Evolutionary conservation across 92 coral and sea anemone genomes (phyloP).

Genomic region (Hydrozoanthus gracilis): DNA sequence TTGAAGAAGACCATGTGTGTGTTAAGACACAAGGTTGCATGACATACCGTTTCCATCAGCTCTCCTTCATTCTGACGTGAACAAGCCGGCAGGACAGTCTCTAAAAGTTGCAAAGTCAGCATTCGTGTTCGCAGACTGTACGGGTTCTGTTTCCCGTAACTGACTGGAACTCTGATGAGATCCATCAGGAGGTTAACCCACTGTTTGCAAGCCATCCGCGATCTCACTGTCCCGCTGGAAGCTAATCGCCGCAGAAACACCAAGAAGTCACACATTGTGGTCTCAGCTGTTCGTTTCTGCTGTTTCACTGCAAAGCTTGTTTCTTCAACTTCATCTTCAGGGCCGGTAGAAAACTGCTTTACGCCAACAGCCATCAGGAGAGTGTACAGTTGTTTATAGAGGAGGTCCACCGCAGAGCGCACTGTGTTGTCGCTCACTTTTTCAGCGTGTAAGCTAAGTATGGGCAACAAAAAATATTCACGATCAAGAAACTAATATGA

Average conservation of each 20-base stretch:
- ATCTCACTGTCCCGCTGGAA: slow-evolving; percentile 57
- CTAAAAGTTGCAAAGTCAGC: slow-evolving; percentile 77
- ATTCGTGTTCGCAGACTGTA: slow-evolving; percentile 73
- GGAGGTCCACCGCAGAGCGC: slow-evolving; percentile 71
- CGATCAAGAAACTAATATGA: not conserved
- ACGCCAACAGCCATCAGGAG: slow-evolving; percentile 54
- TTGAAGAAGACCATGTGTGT: no score
- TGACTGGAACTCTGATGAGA: slow-evolving; percentile 59
- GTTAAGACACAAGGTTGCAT: not conserved
- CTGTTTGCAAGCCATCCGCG: slow-evolving; percentile 71
- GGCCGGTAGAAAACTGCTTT: slow-evolving; percentile 24
- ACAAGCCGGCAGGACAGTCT: slow-evolving; percentile 79
- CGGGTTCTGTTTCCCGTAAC: slow-evolving; percentile 44
- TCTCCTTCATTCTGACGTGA: slow-evolving; percentile 55
- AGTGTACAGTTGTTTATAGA: slow-evolving; percentile 64
- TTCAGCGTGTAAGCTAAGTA: slow-evolving; percentile 74
- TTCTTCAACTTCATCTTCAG: slow-evolving; percentile 5
- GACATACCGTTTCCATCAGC: slow-evolving; percentile 69
- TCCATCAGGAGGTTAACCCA: slow-evolving; percentile 73
- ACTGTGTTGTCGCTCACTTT: slow-evolving; percentile 71
- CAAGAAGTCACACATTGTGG: slow-evolving; percentile 84
- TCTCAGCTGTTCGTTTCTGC: slow-evolving; percentile 71
- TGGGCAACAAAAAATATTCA: no score
- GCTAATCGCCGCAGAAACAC: slow-evolving; percentile 80
- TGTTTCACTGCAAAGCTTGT: slow-evolving; percentile 35